Evolutionary conservation across 2,113 vertebrate species (phyloP).

Genomic region (Hystrix brachyura): DNA sequence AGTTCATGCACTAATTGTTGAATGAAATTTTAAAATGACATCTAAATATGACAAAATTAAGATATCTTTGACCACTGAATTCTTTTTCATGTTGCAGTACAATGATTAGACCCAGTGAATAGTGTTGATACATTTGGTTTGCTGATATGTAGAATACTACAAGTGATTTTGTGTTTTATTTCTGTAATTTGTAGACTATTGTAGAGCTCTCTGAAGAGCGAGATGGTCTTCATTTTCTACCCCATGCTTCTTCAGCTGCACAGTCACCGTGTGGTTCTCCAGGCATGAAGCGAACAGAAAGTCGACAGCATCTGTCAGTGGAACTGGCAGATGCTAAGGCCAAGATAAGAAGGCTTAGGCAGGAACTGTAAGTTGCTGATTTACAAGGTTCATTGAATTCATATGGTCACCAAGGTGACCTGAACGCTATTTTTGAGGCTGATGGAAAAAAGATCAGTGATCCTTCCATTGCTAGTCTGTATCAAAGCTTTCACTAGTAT

Average conservation of each 20-base stretch:
- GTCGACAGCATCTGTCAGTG: conserved; percentile 97
- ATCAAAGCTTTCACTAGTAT: conserved; percentile 20
- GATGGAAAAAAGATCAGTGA: background rate
- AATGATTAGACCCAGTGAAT: background rate
- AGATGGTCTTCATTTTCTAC: conserved; percentile 95
- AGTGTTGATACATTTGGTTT: background rate
- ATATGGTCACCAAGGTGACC: background rate
- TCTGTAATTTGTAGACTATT: conserved; percentile 90
- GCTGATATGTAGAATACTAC: background rate
- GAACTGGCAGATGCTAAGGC: conserved; percentile 99
- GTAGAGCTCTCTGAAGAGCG: conserved; percentile 97
- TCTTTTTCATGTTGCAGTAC: conserved; percentile 28
- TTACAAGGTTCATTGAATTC: conserved; percentile 24
- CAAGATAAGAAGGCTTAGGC: conserved; percentile 96
- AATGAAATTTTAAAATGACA: conserved; percentile 50
- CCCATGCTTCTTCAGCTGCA: conserved; percentile 88
- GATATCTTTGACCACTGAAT: conserved; percentile 37
- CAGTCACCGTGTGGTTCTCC: conserved; percentile 96
- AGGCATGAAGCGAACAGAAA: conserved; percentile 97
- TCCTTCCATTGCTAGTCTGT: background rate
- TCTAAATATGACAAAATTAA: conserved; percentile 41
- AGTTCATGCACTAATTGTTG: conserved; percentile 37
- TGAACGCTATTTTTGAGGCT: background rate
- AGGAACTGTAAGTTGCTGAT: conserved; percentile 96
- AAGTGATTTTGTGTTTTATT: conserved; percentile 10